phyloP scores from a whole-genome alignment of 2,113 vertebrate species.

The Hemibagrus wyckioides region DNA sequence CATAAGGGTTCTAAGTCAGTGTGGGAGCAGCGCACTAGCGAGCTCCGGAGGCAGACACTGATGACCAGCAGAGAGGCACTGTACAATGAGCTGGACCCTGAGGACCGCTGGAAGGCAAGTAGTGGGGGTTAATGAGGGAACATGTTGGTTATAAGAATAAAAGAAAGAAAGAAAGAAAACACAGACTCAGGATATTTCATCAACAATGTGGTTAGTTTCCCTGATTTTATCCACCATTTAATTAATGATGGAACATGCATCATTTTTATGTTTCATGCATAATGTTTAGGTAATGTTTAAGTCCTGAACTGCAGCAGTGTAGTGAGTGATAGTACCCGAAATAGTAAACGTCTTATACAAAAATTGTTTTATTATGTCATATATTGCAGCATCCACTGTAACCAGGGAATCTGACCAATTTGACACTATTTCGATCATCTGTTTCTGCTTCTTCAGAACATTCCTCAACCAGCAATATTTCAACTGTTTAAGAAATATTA shows the following conservation, averaged over 20 bases:
- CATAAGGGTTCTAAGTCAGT: constrained; percentile 83
- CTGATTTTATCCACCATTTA: background rate
- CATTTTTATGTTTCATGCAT: no score
- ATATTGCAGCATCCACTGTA: background rate
- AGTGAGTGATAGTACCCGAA: background rate
- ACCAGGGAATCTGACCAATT: background rate
- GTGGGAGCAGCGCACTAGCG: constrained; percentile 93
- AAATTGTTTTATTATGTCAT: background rate
- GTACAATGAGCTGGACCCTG: constrained; percentile 87
- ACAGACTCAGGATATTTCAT: background rate
- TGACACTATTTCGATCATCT: background rate
- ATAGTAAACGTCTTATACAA: background rate
- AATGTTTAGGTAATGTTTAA: background rate
- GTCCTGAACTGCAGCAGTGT: background rate
- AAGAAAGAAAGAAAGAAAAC: background rate
- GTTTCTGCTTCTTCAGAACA: background rate
- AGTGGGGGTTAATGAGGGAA: constrained; percentile 46
- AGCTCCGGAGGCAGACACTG: constrained; percentile 90
- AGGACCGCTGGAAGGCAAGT: constrained; percentile 88
- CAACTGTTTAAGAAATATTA: background rate
- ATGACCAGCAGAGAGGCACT: constrained; percentile 89
- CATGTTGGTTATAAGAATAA: constrained; percentile 43
- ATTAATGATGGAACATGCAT: background rate
- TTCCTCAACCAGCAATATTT: background rate
- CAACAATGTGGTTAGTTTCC: background rate